Percentiles rank a stretch among this genome's conserved stretches.
Conservation (phyloP, 2,888 invertebrate genomes). For the Thereva nobilitata region DNA sequence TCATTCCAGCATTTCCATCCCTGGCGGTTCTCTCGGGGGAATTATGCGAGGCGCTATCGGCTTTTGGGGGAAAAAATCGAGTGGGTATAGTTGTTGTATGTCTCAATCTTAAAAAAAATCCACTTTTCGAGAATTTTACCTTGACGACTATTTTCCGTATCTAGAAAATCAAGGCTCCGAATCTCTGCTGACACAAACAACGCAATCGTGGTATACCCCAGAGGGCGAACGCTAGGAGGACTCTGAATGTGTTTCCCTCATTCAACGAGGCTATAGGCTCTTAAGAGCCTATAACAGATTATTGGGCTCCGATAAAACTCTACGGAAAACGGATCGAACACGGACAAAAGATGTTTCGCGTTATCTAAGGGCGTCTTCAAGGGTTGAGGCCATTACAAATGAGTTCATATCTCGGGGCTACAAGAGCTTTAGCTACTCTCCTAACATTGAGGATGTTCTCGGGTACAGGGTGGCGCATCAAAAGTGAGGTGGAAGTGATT, state of each 20-base stretch:
- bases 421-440: background rate
- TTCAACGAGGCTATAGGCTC: constrained; percentile 28
- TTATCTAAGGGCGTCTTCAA: constrained; percentile 16
- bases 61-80: background rate
- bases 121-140: constrained; percentile 29
- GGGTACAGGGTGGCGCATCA: background rate
- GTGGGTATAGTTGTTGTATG: background rate
- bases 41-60: constrained; percentile 19
- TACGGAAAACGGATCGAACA: constrained; percentile 26
- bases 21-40: constrained; percentile 16
- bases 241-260: constrained; percentile 25
- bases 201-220: constrained; percentile 14
- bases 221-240: background rate
- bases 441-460: background rate
- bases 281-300: constrained; percentile 35
- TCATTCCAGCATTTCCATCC: background rate
- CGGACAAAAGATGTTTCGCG: constrained; percentile 34
- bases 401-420: constrained; percentile 16
- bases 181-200: constrained; percentile 35
- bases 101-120: constrained; percentile 33
- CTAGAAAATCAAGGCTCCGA: background rate
- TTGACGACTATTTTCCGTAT: constrained; percentile 15
- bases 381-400: constrained; percentile 30
- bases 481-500: background rate
- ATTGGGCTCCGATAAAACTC: constrained; percentile 33